A percentile compares a stretch with the other conserved stretches of the same genome.
These are phyloP conservation scores for Chionodraco myersi DNA, from an alignment of 2,113 vertebrate species.

Conservation along the genomic window DNA sequence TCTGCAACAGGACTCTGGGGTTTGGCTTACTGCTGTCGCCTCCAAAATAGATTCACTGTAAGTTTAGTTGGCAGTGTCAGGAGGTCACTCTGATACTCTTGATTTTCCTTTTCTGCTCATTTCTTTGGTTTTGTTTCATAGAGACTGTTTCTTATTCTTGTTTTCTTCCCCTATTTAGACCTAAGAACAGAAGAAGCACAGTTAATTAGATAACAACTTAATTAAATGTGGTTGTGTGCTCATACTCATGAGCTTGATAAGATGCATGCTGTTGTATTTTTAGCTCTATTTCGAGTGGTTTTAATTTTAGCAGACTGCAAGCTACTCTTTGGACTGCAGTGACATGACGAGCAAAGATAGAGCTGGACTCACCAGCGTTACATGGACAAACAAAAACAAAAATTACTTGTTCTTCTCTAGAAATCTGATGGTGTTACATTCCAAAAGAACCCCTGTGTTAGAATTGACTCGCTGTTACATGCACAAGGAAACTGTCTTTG, in stretches of 20 bases:
- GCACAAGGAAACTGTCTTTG: not conserved
- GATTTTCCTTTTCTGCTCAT: not conserved
- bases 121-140: not conserved
- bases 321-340: conserved; percentile 16
- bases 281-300: conserved; percentile 66
- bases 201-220: conserved; percentile 21
- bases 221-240: conserved; percentile 22
- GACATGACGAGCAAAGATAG: conserved; percentile 25
- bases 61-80: conserved; percentile 58
- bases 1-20: conserved; percentile 76
- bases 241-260: conserved; percentile 52
- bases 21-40: conserved; percentile 69
- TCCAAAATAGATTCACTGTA: conserved; percentile 79
- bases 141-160: not conserved
- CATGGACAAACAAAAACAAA: not conserved
- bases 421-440: not conserved
- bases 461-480: not conserved
- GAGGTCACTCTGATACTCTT: conserved; percentile 35
- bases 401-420: not conserved
- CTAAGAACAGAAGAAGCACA: not conserved
- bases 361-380: not conserved
- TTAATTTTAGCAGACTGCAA: conserved; percentile 61
- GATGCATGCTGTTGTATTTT: conserved; percentile 57
- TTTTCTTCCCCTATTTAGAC: conserved; percentile 20
- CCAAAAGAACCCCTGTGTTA: not conserved